Evolutionary conservation across 2,113 vertebrate species (phyloP).

Genomic region (Sinosuthora webbiana): DNA sequence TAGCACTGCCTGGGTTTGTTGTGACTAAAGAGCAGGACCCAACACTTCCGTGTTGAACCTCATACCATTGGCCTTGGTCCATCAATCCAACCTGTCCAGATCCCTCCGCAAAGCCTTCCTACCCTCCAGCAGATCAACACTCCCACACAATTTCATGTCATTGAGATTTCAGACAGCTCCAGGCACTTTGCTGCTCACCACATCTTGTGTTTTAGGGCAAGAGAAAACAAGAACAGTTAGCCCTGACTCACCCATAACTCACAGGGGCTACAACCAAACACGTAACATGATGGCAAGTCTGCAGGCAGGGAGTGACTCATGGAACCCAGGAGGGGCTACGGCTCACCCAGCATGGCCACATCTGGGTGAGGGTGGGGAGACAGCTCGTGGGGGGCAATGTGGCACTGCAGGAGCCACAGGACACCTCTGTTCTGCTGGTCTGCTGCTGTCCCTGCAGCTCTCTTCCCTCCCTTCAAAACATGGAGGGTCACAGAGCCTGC

Average conservation of each 20-base stretch:
- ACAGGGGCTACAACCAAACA: not conserved
- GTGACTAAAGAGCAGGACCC: not conserved
- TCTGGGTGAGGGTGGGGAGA: not conserved
- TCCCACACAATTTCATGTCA: not conserved
- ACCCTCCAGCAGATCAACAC: not conserved
- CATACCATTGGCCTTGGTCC: not conserved
- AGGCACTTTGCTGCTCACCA: not conserved
- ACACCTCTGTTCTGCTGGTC: rapidly evolving
- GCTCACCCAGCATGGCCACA: rapidly evolving
- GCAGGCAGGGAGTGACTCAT: not conserved
- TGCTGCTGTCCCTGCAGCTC: not conserved
- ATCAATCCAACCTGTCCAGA: not conserved
- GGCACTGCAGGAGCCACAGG: not conserved
- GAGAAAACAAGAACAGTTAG: not conserved
- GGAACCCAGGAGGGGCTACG: not conserved
- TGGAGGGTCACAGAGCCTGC: not conserved
- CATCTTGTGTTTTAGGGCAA: not conserved
- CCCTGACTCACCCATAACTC: not conserved
- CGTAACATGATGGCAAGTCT: rapidly evolving
- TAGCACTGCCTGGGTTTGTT: not conserved
- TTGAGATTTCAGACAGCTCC: not conserved
- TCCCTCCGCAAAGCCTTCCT: not conserved
- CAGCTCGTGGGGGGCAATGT: rapidly evolving
- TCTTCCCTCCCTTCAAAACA: not conserved
- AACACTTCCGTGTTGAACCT: not conserved